Conservation (phyloP, 1,140 invertebrate species). For the Notospermus geniculatus region DNA sequence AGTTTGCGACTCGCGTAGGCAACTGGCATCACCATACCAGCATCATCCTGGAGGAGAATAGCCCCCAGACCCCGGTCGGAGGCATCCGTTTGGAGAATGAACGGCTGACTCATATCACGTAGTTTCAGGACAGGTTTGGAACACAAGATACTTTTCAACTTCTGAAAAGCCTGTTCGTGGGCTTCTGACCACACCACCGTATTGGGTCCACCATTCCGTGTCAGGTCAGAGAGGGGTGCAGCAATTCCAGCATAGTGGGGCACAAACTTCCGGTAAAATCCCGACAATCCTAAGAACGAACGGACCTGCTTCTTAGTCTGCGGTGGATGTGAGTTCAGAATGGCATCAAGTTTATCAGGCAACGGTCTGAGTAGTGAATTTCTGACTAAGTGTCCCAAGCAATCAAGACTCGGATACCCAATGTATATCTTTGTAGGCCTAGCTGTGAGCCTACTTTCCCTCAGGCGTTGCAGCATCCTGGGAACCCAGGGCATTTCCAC, state of each 20-base stretch:
- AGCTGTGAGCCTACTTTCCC: neutral
- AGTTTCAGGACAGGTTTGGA: too few relatives aligned
- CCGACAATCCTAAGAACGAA: slow-evolving; percentile 15
- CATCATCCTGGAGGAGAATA: too few relatives aligned
- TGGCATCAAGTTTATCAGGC: slow-evolving; percentile 39
- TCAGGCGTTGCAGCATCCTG: neutral
- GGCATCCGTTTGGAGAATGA: too few relatives aligned
- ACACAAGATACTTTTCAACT: too few relatives aligned
- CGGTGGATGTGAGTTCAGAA: slow-evolving; percentile 35
- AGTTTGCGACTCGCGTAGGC: too few relatives aligned
- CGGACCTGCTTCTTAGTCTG: slow-evolving; percentile 40
- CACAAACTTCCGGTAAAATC: slow-evolving; percentile 17
- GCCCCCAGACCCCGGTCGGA: too few relatives aligned
- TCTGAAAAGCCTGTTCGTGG: too few relatives aligned
- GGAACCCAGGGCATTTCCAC: too few relatives aligned
- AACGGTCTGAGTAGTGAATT: slow-evolving; percentile 33
- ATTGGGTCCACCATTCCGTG: neutral
- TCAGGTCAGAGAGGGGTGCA: slow-evolving; percentile 3
- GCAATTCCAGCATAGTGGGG: neutral
- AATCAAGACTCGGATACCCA: neutral
- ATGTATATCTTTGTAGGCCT: neutral
- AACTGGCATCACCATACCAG: too few relatives aligned
- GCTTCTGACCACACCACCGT: too few relatives aligned
- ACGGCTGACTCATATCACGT: too few relatives aligned
- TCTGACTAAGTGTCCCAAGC: slow-evolving; percentile 6